phyloP scores from a whole-genome alignment of 2,113 vertebrate genomes.

The Menidia beryllina region DNA sequence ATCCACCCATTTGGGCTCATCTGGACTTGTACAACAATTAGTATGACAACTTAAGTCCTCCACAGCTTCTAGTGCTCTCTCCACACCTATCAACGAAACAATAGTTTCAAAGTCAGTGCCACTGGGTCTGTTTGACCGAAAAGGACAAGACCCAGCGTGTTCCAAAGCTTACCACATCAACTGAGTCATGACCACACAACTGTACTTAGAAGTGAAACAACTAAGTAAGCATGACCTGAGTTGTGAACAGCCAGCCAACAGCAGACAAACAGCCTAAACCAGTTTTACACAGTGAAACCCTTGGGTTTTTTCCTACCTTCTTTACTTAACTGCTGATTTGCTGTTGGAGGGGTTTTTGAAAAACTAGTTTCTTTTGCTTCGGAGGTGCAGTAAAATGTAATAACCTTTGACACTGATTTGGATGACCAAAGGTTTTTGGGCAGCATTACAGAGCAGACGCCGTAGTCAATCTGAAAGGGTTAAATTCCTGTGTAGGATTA shows the following conservation, averaged over 20 bases:
- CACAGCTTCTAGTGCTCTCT: conserved; percentile 32
- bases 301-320: background rate
- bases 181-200: conserved; percentile 21
- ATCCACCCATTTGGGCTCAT: conserved; percentile 63
- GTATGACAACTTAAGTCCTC: conserved; percentile 39
- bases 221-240: conserved; percentile 35
- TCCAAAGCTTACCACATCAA: conserved; percentile 40
- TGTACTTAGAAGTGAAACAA: conserved; percentile 26
- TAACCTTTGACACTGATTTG: conserved; percentile 28
- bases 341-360: conserved; percentile 46
- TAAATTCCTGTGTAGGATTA: conserved; percentile 80
- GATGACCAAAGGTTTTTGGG: conserved; percentile 39
- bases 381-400: conserved; percentile 6
- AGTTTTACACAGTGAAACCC: conserved; percentile 58
- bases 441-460: conserved; percentile 32
- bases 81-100: conserved; percentile 55
- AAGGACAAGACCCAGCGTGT: conserved; percentile 69
- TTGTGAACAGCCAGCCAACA: conserved; percentile 53
- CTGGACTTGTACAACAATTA: conserved; percentile 67
- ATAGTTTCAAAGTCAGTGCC: conserved; percentile 48
- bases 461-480: conserved; percentile 63
- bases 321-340: conserved; percentile 15
- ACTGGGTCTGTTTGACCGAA: conserved; percentile 38
- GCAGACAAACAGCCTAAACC: conserved; percentile 73
- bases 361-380: conserved; percentile 54